A percentile compares a stretch with the other conserved stretches of the same genome.
Evolutionary conservation across 2,888 invertebrate species (phyloP).

Genomic region (Cenopis cana): DNA sequence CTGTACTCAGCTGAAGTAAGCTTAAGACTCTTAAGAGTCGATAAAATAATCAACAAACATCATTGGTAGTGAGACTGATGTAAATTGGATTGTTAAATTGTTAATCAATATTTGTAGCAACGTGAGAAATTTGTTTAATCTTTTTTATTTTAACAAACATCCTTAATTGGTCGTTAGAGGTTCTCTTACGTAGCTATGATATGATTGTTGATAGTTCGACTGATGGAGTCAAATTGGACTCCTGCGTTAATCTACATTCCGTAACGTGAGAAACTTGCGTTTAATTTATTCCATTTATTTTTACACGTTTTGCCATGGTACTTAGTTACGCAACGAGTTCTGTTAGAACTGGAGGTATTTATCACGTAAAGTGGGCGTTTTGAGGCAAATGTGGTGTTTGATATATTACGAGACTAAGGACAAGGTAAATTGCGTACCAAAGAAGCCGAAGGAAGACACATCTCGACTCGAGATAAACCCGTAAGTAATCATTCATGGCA

Average conservation of each 20-base stretch:
- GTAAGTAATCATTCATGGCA: no score
- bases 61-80: no score
- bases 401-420: conserved; percentile 10
- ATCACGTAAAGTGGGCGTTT: conserved; percentile 26
- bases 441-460: neutral
- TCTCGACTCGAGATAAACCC: neutral
- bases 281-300: conserved; percentile 28
- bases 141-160: no score
- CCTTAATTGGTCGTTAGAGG: no score
- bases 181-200: neutral
- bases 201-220: neutral
- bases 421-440: neutral
- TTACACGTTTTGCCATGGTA: conserved; percentile 11
- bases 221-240: conserved; percentile 18
- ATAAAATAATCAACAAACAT: no score
- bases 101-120: no score
- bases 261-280: conserved; percentile 26
- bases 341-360: conserved; percentile 18
- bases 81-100: no score
- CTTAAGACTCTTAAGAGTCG: no score
- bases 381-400: conserved; percentile 17
- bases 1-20: no score
- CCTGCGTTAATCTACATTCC: conserved; percentile 14
- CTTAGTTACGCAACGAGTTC: conserved; percentile 22
- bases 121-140: no score